Evolutionary conservation across 1,140 invertebrate genomes (phyloP), one percentile per base, ranked within the genome.

Genomic region (Ladona fulva): DNA sequence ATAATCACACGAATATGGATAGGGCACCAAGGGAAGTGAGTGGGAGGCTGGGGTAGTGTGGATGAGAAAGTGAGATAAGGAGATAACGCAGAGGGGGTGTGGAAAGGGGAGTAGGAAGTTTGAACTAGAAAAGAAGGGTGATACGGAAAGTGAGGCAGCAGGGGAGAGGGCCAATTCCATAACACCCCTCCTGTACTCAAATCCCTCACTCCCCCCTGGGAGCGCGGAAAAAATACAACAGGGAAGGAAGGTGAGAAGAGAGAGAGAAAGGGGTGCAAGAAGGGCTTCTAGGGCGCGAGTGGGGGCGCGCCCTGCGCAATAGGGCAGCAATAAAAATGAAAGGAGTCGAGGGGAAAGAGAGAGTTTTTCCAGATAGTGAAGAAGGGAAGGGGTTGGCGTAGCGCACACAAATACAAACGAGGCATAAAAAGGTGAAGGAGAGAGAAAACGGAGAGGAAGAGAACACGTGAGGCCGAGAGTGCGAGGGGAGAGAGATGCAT

Each of bases 241-340:
- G 19, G 44, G 19, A 19, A 52, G 44, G n/a, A 22, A 66, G 52
- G 52, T 66, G 52, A 66, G 52, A 52, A 52, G 44, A 52, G 44
- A 52, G 44, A 11, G 44, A 19, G 44, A 66, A 66, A 22, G 29
- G 52, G 52, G n/a, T 16, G 52, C 10, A 52, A 52, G 44, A 52
- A 52, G 44, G 44, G 44, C 19, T 10, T 10, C 44, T 19, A 52
- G 44, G n/a, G n/a, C n/a, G n/a, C n/a, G n/a, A n/a, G n/a, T n/a
- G n/a, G n/a, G n/a, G 44, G 44, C 44, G 44, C 44, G 44, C 44
- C 44, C 44, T 52, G 44, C 44, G 44, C 44, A 52, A 52, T 52
- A 52, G 44, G 44, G 44, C 52, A 66, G 52, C 52, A 66, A 66
- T 66, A 66, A 66, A 66, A 66, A 66, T 66, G 52, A 66, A 66